phyloP scores from a whole-genome alignment of 2,888 invertebrate genomes.

The Lucinisca nassula region DNA sequence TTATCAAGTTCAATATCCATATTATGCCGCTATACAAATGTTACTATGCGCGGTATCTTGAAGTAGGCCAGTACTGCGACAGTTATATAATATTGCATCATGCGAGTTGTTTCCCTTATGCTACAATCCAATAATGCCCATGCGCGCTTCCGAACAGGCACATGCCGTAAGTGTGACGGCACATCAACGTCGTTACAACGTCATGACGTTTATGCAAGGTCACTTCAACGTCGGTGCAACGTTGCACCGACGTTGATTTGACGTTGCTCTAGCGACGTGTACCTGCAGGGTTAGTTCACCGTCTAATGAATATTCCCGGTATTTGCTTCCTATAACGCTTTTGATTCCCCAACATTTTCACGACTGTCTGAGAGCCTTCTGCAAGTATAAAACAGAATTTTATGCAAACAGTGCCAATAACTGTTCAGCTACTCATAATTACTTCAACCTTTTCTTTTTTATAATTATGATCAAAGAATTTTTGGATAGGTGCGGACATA shows the following conservation, averaged over 20 bases:
- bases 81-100: background rate
- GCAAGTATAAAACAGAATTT: background rate
- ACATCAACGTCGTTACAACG: too few relatives aligned
- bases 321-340: background rate
- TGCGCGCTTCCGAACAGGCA: too few relatives aligned
- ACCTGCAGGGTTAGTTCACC: too few relatives aligned
- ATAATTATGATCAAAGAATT: constrained; percentile 13
- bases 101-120: background rate
- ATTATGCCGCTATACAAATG: too few relatives aligned
- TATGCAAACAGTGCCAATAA: background rate
- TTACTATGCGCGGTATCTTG: too few relatives aligned
- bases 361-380: background rate
- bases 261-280: too few relatives aligned
- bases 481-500: background rate
- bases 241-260: too few relatives aligned
- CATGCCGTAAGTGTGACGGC: too few relatives aligned
- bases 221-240: too few relatives aligned
- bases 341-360: background rate
- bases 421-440: background rate
- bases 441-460: constrained; percentile 6
- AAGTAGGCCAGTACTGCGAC: background rate
- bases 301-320: background rate
- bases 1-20: too few relatives aligned
- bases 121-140: too few relatives aligned
- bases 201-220: too few relatives aligned